phyloP scores from a whole-genome alignment of 2,797 vertebrate species.

The Arremon aurantiirostris region DNA sequence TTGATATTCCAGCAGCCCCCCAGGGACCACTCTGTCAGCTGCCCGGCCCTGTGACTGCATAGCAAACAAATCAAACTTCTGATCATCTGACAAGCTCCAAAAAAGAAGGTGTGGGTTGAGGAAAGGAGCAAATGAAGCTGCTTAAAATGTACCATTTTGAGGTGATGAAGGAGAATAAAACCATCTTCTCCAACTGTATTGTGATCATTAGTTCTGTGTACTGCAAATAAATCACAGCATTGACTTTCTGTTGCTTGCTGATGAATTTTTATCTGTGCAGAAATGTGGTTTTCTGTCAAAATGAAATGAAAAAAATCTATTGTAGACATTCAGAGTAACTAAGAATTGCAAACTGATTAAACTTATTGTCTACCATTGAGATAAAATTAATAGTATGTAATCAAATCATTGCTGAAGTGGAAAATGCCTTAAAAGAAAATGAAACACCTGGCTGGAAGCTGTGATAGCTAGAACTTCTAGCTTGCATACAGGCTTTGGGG shows the following conservation, averaged over 20 bases:
- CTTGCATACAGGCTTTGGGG: background rate
- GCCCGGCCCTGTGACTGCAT: background rate
- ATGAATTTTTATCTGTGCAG: background rate
- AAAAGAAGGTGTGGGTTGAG: background rate
- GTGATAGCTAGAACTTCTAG: background rate
- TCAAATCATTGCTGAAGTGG: background rate
- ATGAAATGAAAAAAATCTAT: background rate
- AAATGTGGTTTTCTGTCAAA: background rate
- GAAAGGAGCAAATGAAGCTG: background rate
- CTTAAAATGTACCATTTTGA: background rate
- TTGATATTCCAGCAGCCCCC: background rate
- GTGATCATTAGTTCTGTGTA: background rate
- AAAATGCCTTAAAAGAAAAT: background rate
- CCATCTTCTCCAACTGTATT: accelerated
- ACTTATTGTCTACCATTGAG: background rate
- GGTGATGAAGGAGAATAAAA: background rate
- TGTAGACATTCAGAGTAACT: background rate
- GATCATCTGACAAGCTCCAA: background rate
- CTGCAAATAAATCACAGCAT: background rate
- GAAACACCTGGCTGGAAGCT: background rate
- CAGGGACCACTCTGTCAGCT: background rate
- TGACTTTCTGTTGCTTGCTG: background rate
- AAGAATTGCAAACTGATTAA: background rate
- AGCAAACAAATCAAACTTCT: accelerated
- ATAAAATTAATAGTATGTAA: background rate